phyloP scores from a whole-genome alignment of 2,888 invertebrate species.

The Trissolcus japonicus region DNA sequence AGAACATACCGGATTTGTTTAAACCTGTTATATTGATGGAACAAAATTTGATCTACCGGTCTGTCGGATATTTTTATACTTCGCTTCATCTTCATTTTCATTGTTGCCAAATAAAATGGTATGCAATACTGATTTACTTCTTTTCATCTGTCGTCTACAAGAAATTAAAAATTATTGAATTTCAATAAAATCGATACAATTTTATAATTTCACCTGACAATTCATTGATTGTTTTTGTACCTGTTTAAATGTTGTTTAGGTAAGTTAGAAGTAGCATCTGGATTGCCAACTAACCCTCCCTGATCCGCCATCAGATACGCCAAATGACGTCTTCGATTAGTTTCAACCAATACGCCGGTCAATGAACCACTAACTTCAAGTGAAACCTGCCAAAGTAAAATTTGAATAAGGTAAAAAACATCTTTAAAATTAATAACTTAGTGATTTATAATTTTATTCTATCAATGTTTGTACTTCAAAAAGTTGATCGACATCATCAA shows the following conservation, averaged over 20 bases:
- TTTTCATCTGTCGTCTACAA: constrained; percentile 88
- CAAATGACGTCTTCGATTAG: constrained; percentile 92
- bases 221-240: constrained; percentile 70
- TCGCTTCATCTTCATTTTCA: constrained; percentile 86
- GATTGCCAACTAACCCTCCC: constrained; percentile 93
- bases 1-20: too few relatives aligned
- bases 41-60: constrained; percentile 78
- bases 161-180: neutral
- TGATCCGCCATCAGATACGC: constrained; percentile 98
- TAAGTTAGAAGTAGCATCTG: constrained; percentile 90
- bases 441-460: neutral
- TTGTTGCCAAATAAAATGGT: constrained; percentile 90
- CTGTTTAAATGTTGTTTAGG: constrained; percentile 94
- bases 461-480: constrained; percentile 80
- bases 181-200: neutral
- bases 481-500: constrained; percentile 92
- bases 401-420: neutral
- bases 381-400: constrained; percentile 77
- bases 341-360: constrained; percentile 90
- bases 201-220: neutral
- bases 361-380: constrained; percentile 88
- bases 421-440: neutral
- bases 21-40: too few relatives aligned
- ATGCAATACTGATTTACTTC: constrained; percentile 93
- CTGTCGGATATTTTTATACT: constrained; percentile 97